Evolutionary conservation across 2,888 invertebrate genomes (phyloP).

Genomic region (Crioceris asparagi): DNA sequence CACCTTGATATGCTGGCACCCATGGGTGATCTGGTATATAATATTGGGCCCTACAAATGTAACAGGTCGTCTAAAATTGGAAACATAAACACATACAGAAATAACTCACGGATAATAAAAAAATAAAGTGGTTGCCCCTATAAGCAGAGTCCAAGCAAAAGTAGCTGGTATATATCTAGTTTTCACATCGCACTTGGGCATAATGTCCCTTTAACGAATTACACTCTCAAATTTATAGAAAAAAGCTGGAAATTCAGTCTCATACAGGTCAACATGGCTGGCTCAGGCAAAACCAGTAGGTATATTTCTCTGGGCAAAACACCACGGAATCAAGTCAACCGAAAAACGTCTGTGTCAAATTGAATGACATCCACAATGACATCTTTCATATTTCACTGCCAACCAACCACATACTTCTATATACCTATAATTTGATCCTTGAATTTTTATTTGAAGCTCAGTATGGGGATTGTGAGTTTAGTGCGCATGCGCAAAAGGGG

Average conservation of each 20-base stretch:
- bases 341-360: slow-evolving; percentile 8
- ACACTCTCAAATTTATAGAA: slow-evolving; percentile 29
- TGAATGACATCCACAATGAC: too few species aligned
- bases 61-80: slow-evolving; percentile 18
- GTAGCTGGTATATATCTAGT: slow-evolving; percentile 96
- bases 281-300: slow-evolving; percentile 9
- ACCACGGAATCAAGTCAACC: slow-evolving; percentile 12
- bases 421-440: too few species aligned
- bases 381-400: too few species aligned
- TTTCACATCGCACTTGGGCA: slow-evolving; percentile 95
- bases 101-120: slow-evolving; percentile 95
- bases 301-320: too few species aligned
- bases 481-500: too few species aligned
- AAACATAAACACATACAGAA: slow-evolving; percentile 24
- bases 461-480: too few species aligned
- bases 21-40: slow-evolving; percentile 74
- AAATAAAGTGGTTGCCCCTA: slow-evolving; percentile 88
- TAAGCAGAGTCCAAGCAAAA: slow-evolving; percentile 93
- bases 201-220: slow-evolving; percentile 40
- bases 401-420: too few species aligned
- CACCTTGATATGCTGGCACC: slow-evolving; percentile 87
- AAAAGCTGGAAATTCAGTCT: slow-evolving; percentile 28
- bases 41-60: slow-evolving; percentile 66
- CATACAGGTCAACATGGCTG: slow-evolving; percentile 39
- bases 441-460: too few species aligned